Evolutionary conservation across 1,140 invertebrate species (phyloP), one percentile per base, ranked within the genome.

Genomic region (Lamellibrachia luymesi): DNA sequence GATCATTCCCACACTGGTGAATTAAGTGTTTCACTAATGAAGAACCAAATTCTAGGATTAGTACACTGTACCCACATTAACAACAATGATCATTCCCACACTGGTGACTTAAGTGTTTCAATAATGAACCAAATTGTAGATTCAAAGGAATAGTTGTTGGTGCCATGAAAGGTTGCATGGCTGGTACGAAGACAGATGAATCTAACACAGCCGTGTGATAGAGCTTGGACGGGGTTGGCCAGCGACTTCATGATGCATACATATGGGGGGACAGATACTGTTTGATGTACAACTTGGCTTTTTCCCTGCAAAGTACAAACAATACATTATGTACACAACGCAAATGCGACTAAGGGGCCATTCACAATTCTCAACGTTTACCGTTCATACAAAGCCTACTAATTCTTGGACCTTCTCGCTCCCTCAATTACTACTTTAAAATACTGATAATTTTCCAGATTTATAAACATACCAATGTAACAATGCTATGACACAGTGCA

Each of bases 221-320:
- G 64, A 80, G 25, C 64, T 2, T 80, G 64, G 64, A 8, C 25
- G 6, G 64, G 25, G 17, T 4, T 80, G 64, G 64, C 13, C 7
- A 17, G 64, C 13, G 64, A 6, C 64, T 38, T 80, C 64, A 80
- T 80, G 52, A 56, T 56, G 64, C 25, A 2, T 4, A 80, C 64
- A 80, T 22, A 22, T 80, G 13, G 13, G 64, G 64, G 2, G 64
- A 80, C 64, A 80, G 64, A 80, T 80, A 80, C 64, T 94, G 93
- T 52, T 94, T 92, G 91, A 93, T 93, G 93, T 93, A 94, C 25
- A 94, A 51, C 89, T 93, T 93, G 52, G 94, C 94, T 90, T 94
- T 94, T 25, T 94, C 94, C 91, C 94, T 94, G 93, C 1, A 94
- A 93, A 89, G 2, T 93, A 38, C 38, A 51, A 52, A 38, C 51